Evolutionary conservation across 2,888 invertebrate species (phyloP), one percentile per base, ranked within the genome.

Genomic region (Leucozona laternaria): DNA sequence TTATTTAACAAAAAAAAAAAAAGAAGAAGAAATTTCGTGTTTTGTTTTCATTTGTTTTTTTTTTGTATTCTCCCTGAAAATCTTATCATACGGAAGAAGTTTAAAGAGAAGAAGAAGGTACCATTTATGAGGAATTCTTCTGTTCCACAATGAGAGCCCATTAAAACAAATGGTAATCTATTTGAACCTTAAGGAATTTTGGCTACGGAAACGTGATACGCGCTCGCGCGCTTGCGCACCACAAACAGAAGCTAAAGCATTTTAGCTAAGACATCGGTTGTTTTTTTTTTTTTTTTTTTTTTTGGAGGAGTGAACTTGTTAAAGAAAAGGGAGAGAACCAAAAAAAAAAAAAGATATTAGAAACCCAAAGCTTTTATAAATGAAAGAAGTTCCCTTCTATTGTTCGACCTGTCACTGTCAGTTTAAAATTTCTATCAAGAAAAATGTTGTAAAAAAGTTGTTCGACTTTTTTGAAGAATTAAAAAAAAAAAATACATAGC

Each of bases 101-200:
- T 22, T 5, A 50, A 53, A 8, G 11, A 22, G 20, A 25, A 31
- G 17, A 75, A 45, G 43, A 57, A 45, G 75, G 22, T 66, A 40
- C 48, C 76, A 25, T 43, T 15, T 76, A 71, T 78, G 78, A 68
- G 82, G 37, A 84, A 79, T 70, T 73, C 72, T 55, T 58, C 25
- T n/a, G 55, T 17, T 78, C 58, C 60, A n/a, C 48, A 73, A 79
- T 79, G 64, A 70, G 83, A 70, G 8, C 79, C 68, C 83, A 79
- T 81, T 76, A 70, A 15, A 70, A 50, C 76, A 48, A 76, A 70
- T 81, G 70, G 70, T 75, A 84, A 75, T 82, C 86, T 82, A 82
- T 78, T 73, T 86, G 86, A 82, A 79, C 86, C 78, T 71, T 66
- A 28, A 79, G 86, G 82, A 86, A 86, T 82, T 60, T 86, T 75